These are phyloP conservation scores for Drosophila picticornis DNA, from an alignment of 2,888 invertebrate genomes.

Conservation along the genomic window DNA sequence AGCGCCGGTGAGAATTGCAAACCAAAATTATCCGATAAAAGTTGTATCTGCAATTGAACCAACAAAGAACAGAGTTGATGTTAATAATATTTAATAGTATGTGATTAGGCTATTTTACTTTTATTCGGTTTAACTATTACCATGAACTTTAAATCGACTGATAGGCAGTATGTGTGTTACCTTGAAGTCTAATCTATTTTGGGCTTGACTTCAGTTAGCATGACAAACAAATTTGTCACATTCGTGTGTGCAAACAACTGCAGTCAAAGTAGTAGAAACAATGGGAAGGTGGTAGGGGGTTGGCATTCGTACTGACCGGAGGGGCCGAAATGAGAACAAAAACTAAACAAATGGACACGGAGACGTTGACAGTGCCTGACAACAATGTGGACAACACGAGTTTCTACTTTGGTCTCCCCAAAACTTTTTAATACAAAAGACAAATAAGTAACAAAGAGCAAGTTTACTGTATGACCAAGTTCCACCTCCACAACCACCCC, in stretches of 20 bases:
- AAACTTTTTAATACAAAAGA: conserved; percentile 73
- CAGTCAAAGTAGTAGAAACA: conserved; percentile 29
- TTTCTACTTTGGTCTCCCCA: conserved; percentile 73
- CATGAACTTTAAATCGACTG: neutral
- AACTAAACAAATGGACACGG: conserved; percentile 31
- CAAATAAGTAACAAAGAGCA: conserved; percentile 57
- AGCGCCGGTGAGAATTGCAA: conserved; percentile 88
- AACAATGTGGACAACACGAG: conserved; percentile 68
- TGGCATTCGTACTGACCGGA: neutral
- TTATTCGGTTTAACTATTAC: conserved; percentile 11
- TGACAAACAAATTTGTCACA: conserved; percentile 57
- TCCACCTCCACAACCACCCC: neutral
- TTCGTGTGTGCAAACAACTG: conserved; percentile 51
- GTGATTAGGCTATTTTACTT: neutral
- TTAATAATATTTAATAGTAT: neutral
- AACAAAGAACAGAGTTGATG: neutral
- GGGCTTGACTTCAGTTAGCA: conserved; percentile 44
- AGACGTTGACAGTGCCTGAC: conserved; percentile 59
- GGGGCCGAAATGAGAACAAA: neutral
- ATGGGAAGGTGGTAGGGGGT: neutral
- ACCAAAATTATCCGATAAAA: conserved; percentile 88
- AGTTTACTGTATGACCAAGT: conserved; percentile 45
- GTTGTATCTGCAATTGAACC: conserved; percentile 85
- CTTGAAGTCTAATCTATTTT: conserved; percentile 29
- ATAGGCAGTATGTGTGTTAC: neutral